Conservation (phyloP, 2,888 invertebrate genomes). For the Ectemnius continuus region DNA sequence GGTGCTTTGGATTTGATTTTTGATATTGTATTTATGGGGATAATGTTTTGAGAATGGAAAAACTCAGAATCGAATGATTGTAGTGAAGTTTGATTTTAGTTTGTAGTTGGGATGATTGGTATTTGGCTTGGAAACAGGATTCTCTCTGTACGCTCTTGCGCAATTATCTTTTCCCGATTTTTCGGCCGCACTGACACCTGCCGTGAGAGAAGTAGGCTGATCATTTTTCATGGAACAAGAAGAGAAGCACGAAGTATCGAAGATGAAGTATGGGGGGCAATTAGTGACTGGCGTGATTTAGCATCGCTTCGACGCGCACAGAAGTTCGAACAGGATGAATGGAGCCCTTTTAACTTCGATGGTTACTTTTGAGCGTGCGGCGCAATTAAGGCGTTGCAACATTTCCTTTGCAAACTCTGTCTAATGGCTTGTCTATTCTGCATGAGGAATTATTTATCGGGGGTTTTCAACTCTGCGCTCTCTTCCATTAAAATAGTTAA, state of each 20-base stretch:
- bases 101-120: background rate
- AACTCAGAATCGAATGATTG: too few species aligned
- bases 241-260: conserved; percentile 8
- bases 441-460: too few species aligned
- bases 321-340: conserved; percentile 35
- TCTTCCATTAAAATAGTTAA: conserved; percentile 27
- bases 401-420: too few species aligned
- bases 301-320: conserved; percentile 41
- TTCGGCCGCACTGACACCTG: background rate
- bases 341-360: conserved; percentile 43
- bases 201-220: background rate
- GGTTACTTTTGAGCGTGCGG: background rate
- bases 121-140: background rate
- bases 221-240: background rate
- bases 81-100: too few species aligned
- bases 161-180: too few species aligned
- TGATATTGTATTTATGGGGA: too few species aligned
- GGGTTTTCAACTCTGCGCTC: too few species aligned
- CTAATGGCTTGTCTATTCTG: too few species aligned
- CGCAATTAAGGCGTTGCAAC: background rate
- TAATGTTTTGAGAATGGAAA: too few species aligned
- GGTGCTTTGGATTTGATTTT: too few species aligned
- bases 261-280: conserved; percentile 55
- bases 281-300: conserved; percentile 58
- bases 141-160: background rate